Evolutionary conservation across 2,113 vertebrate species (phyloP).

Genomic region (Labrus mixtus): DNA sequence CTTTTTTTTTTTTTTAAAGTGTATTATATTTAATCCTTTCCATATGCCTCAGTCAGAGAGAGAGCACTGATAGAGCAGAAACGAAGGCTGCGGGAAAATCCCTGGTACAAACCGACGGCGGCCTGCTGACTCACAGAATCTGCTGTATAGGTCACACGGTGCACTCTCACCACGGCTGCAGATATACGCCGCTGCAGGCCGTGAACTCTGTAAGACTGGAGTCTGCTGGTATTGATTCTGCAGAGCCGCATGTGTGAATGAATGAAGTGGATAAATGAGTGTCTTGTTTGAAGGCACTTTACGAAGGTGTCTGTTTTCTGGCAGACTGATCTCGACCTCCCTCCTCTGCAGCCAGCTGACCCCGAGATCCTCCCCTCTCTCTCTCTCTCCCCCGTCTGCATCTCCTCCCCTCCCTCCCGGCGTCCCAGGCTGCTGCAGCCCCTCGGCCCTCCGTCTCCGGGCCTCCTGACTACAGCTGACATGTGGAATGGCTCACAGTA

Average conservation of each 20-base stretch:
- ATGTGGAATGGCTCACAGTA: conserved; percentile 75
- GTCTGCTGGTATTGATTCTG: neutral
- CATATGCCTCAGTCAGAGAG: conserved; percentile 56
- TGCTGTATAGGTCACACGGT: conserved; percentile 36
- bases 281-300: neutral
- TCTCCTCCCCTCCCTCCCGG: conserved; percentile 21
- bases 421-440: conserved; percentile 29
- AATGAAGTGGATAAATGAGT: neutral
- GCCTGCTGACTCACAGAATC: conserved; percentile 62
- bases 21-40: conserved; percentile 63
- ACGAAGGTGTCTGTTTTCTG: neutral
- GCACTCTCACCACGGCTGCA: conserved; percentile 15
- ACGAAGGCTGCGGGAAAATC: conserved; percentile 60
- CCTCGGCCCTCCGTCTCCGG: conserved; percentile 44
- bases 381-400: neutral
- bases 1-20: conserved; percentile 16
- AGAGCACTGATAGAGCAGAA: conserved; percentile 56
- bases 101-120: conserved; percentile 56
- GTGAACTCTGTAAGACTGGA: neutral
- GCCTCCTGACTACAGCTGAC: conserved; percentile 64
- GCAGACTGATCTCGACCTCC: neutral
- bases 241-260: neutral
- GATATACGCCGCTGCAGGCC: neutral
- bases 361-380: neutral
- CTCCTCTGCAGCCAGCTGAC: conserved; percentile 13